Evolutionary conservation across 2,113 vertebrate species (phyloP).

Genomic region (Lagopus leucura): DNA sequence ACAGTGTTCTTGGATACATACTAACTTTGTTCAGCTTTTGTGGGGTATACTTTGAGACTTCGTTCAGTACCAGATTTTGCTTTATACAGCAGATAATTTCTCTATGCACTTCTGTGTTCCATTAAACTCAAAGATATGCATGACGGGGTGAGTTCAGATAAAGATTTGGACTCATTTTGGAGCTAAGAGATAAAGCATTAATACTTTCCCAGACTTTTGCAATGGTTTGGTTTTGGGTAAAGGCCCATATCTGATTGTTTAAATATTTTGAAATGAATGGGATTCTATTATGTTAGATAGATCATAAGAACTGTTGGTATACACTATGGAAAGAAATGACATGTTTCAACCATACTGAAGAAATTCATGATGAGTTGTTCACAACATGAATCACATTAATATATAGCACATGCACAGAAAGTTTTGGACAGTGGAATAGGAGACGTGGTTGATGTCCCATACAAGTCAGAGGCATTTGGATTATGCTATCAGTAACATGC

Average conservation of each 20-base stretch:
- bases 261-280: slow-evolving; percentile 23
- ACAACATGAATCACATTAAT: background rate
- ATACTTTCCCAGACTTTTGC: slow-evolving; percentile 45
- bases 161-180: slow-evolving; percentile 38
- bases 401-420: background rate
- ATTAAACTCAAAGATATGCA: background rate
- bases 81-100: slow-evolving; percentile 16
- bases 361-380: background rate
- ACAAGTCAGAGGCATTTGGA: background rate
- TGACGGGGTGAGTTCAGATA: background rate
- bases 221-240: slow-evolving; percentile 36
- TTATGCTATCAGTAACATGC: background rate
- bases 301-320: slow-evolving; percentile 29
- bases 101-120: background rate
- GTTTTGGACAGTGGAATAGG: background rate
- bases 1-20: background rate
- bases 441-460: background rate
- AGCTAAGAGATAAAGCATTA: slow-evolving; percentile 28
- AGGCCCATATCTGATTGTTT: slow-evolving; percentile 34
- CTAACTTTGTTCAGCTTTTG: background rate
- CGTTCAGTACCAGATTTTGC: background rate
- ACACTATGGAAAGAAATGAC: background rate
- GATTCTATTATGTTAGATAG: slow-evolving; percentile 5
- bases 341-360: slow-evolving; percentile 17
- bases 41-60: background rate